Evolutionary conservation across 1,140 invertebrate species (phyloP), one percentile per base, ranked within the genome.

Genomic region (Zaprionus ornatus): DNA sequence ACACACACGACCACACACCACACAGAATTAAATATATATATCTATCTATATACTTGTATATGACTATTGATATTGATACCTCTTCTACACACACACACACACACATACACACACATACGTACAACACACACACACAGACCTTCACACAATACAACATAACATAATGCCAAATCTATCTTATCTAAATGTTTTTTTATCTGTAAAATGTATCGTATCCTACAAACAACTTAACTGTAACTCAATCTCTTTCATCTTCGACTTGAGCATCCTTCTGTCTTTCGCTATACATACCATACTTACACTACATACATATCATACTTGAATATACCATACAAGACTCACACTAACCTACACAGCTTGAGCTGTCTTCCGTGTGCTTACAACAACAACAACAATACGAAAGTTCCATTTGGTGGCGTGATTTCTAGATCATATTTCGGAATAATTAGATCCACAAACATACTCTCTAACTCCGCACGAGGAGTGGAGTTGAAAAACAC

Each of bases 111-210:
- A 80, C 25, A 68, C 57, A 55, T 32, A 67, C 21, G 56, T 50
- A 37, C 27, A 63, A 37, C 29, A 61, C 42, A 65, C 12, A 55
- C 4, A 72, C 29, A 35, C 29, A 73, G 35, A 66, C 29, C 29
- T 29, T 29, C 29, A 29, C 9, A 29, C 29, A 9, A 29, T 32
- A 32, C 29, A 32, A 70, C 57, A 50, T 40, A 67, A 71, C 21
- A 35, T 50, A 42, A 67, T 52, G 82, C 17, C 52, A 74, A 70
- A 73, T 77, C 42, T 68, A 80, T 67, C 35, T 69, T 68, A 71
- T 85, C 75, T 88, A 82, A 88, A 84, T 88, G 85, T 88, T 88
- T 88, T 88, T 57, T 90, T 87, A 86, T 79, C 72, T 86, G 82
- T 86, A 79, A 82, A 85, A 79, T 85, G 82, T 86, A 77, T 50